Evolutionary conservation across 2,113 vertebrate species (phyloP), one percentile per base, ranked within the genome.

Genomic region (Lepus europaeus): DNA sequence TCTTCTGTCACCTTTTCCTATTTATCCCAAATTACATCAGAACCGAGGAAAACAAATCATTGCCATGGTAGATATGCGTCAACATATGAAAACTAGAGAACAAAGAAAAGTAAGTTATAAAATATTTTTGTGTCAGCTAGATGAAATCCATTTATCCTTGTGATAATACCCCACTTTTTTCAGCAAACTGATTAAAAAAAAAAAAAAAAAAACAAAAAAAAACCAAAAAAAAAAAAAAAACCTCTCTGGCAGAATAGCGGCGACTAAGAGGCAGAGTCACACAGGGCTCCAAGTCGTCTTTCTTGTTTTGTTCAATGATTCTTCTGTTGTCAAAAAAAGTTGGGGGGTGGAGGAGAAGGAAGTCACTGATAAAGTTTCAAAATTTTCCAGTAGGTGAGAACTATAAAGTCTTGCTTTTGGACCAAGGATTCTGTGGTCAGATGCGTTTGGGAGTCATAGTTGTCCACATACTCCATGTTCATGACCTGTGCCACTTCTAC

Each of bases 11-110:
- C 20, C 20, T 77, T 96, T 87, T 11, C 25, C 4, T 6, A 69
- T 78, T 73, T 88, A 66, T 89, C 82, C 84, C 56, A 85, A 92
- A 88, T 68, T 86, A 51, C 56, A 87, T 64, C 11, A 63, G 78
- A 77, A 77, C 22, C 9, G n/a, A 91, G 53, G 53, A 89, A 90
- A 80, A 61, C 6, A 78, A 72, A 29, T 31, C 66, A 31, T 10
- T 78, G 29, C 78, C 72, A 36, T 77, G 87, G 81, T 22, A 92
- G 10, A 51, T 86, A 56, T 25, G 66, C 39, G 61, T 31, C 80
- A 85, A 51, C 68, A 87, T 78, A 33, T 76, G 23, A 94, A 90
- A 90, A 31, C 33, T 59, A 5, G 10, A 80, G 23, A 84, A 53
- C 53, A 2, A 74, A 70, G 80, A 66, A 33, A 36, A 82, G 64